Conservation (phyloP, 2,888 invertebrate species). For the Balanococcus diminutus region DNA sequence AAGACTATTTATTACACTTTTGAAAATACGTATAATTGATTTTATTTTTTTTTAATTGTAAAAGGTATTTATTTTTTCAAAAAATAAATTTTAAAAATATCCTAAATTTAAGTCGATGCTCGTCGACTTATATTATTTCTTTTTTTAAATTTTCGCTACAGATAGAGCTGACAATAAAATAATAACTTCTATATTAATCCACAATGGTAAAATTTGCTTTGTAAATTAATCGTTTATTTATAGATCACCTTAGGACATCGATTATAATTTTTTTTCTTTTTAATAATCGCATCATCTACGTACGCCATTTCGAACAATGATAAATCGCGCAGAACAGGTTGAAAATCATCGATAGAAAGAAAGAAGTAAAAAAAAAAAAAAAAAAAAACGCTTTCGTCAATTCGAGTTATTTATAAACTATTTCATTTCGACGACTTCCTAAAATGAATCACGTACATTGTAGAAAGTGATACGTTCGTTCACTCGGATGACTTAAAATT, state of each 20-base stretch:
- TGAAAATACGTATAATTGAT: too few species aligned
- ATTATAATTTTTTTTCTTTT: neutral
- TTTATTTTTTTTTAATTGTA: too few species aligned
- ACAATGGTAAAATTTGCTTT: neutral
- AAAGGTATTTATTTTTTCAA: too few species aligned
- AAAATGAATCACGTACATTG: neutral
- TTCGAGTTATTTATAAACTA: neutral
- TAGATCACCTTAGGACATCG: neutral
- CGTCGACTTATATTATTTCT: too few species aligned
- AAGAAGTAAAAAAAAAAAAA: too few species aligned
- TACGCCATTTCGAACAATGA: neutral
- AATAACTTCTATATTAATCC: neutral
- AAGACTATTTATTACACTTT: too few species aligned
- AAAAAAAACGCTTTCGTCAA: neutral
- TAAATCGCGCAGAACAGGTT: neutral
- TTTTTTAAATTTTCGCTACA: too few species aligned
- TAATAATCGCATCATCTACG: neutral
- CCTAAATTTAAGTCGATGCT: too few species aligned
- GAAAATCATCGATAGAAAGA: neutral
- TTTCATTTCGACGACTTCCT: neutral
- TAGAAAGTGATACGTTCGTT: neutral
- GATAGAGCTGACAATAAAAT: too few species aligned
- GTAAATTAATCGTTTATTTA: neutral
- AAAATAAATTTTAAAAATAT: too few species aligned
- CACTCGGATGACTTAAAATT: neutral